These are phyloP conservation scores for Acleris holmiana DNA, from an alignment of 2,888 invertebrate species.

Conservation along the genomic window DNA sequence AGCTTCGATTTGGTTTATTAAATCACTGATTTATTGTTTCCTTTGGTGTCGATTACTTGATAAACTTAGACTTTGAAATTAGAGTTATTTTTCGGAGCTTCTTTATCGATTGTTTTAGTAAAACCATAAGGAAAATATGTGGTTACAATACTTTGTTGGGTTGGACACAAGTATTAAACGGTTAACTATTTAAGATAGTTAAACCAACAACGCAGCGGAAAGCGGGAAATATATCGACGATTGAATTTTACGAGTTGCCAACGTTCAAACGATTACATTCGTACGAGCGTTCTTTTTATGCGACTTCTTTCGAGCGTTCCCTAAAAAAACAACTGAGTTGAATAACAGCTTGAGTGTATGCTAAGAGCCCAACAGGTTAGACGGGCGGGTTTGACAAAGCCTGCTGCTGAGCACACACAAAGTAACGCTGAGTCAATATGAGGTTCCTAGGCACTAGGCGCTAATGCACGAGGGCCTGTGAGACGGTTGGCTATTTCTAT, in stretches of 20 bases:
- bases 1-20: slow-evolving; percentile 45
- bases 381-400: slow-evolving; percentile 61
- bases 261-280: not conserved
- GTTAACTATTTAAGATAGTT: too few species aligned
- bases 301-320: not conserved
- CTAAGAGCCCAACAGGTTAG: slow-evolving; percentile 62
- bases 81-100: not conserved
- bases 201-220: not conserved
- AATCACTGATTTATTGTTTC: slow-evolving; percentile 47
- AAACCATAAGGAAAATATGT: too few species aligned
- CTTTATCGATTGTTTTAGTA: not conserved
- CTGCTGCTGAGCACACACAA: slow-evolving; percentile 64
- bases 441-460: slow-evolving; percentile 66
- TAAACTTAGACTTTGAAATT: slow-evolving; percentile 29
- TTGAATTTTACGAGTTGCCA: not conserved
- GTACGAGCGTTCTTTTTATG: not conserved
- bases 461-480: slow-evolving; percentile 66
- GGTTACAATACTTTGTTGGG: too few species aligned
- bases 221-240: not conserved
- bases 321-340: slow-evolving; percentile 44
- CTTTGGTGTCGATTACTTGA: slow-evolving; percentile 39
- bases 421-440: slow-evolving; percentile 67
- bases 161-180: too few species aligned
- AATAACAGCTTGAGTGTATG: slow-evolving; percentile 48
- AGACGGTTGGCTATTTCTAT: slow-evolving; percentile 37